Percentiles rank a stretch among this genome's conserved stretches.
phyloP scores from a whole-genome alignment of 2,888 invertebrate species.

The Xylota segnis region DNA sequence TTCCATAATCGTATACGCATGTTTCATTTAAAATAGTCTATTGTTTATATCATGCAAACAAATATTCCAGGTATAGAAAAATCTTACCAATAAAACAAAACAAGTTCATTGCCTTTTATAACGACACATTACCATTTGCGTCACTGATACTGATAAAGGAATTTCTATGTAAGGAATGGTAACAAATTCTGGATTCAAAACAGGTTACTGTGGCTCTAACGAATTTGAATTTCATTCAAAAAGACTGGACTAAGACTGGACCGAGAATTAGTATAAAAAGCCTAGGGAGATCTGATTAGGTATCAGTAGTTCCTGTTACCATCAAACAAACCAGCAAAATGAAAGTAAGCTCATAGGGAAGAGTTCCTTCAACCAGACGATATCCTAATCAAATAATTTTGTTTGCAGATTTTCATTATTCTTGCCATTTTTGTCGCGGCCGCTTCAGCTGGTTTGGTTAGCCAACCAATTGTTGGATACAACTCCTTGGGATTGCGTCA shows the following conservation, averaged over 20 bases:
- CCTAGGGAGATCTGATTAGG: not conserved
- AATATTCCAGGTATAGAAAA: not conserved
- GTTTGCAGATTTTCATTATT: conserved; percentile 1
- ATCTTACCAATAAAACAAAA: not conserved
- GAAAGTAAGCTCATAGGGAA: conserved; percentile 20
- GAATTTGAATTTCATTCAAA: not conserved
- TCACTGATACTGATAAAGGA: not conserved
- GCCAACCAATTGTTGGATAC: conserved; percentile 4
- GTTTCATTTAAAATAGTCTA: not conserved
- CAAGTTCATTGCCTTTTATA: conserved; percentile 3
- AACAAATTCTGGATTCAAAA: not conserved
- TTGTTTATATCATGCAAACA: not conserved
- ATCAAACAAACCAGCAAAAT: conserved; percentile 12
- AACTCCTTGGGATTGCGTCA: not conserved
- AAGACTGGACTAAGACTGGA: not conserved
- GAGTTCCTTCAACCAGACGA: not conserved
- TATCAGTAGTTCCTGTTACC: conserved; percentile 13
- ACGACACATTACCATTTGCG: not conserved
- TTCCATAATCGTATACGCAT: not conserved
- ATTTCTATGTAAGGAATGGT: not conserved
- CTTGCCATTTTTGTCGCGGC: conserved; percentile 21
- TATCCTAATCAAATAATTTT: not conserved
- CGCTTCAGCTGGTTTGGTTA: conserved; percentile 9
- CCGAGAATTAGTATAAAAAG: conserved; percentile 11
- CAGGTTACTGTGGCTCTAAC: not conserved